Evolutionary conservation across 2,888 invertebrate genomes (phyloP).

Genomic region (Osedax fenrisi): DNA sequence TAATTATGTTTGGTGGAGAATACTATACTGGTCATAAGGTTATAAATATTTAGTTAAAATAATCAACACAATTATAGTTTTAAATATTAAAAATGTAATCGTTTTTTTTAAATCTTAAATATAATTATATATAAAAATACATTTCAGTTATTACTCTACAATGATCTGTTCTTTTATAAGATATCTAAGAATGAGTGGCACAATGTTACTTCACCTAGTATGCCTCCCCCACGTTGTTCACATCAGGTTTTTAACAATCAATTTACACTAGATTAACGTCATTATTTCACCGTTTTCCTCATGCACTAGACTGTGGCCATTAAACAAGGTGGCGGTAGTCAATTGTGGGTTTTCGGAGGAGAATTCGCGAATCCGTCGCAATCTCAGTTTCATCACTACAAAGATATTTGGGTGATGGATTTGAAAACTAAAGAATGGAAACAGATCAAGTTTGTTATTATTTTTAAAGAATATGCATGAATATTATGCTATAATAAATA

Average conservation of each 20-base stretch:
- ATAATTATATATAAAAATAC: not conserved
- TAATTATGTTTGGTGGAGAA: constrained; percentile 81
- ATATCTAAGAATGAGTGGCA: constrained; percentile 69
- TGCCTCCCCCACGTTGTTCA: constrained; percentile 74
- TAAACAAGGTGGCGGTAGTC: constrained; percentile 61
- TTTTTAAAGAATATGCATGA: too few relatives aligned
- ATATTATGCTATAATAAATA: too few relatives aligned
- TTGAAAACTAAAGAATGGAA: constrained; percentile 65
- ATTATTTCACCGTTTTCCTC: too few relatives aligned
- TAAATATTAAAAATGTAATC: too few relatives aligned
- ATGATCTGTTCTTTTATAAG: constrained; percentile 72
- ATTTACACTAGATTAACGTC: not conserved
- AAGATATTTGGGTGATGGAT: constrained; percentile 76
- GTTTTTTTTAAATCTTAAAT: too few relatives aligned
- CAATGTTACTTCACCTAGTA: constrained; percentile 66
- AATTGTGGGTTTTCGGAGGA: constrained; percentile 73
- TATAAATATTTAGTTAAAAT: too few relatives aligned
- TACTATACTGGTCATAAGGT: constrained; percentile 75
- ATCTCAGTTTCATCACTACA: constrained; percentile 81
- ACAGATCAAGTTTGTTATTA: constrained; percentile 55
- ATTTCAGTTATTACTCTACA: constrained; percentile 67
- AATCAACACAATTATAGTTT: too few relatives aligned
- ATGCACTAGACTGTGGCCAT: constrained; percentile 58
- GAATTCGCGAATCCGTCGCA: constrained; percentile 81
- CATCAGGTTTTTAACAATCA: constrained; percentile 58